Evolutionary conservation across 2,113 vertebrate species (phyloP).

Genomic region (Coryphaenoides rupestris): DNA sequence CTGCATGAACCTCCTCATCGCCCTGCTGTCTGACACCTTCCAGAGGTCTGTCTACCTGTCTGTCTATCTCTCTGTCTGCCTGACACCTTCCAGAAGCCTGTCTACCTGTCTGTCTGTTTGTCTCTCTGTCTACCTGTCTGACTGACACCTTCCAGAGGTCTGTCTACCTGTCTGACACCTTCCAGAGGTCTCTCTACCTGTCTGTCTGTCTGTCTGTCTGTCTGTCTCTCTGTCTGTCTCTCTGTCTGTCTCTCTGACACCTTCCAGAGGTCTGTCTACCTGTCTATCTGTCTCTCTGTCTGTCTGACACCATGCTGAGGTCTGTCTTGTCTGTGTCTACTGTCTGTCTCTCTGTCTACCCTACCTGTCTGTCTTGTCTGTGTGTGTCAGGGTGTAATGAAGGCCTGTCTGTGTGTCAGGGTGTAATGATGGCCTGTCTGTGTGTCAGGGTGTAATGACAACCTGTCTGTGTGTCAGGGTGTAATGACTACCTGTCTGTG

Average conservation of each 20-base stretch:
- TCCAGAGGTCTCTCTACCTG: too few species aligned
- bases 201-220: too few species aligned
- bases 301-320: too few species aligned
- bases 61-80: constrained; percentile 30
- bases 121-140: not conserved
- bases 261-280: too few species aligned
- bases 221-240: too few species aligned
- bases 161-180: constrained; percentile 2
- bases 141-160: constrained; percentile 46
- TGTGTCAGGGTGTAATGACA: not conserved
- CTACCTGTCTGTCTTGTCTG: constrained; percentile 53
- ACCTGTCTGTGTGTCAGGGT: not conserved
- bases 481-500: not conserved
- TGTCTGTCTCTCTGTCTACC: too few species aligned
- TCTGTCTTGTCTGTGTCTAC: too few species aligned
- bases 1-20: constrained; percentile 67
- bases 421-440: not conserved
- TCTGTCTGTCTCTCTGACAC: too few species aligned
- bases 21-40: constrained; percentile 67
- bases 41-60: constrained; percentile 50
- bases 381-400: constrained; percentile 67
- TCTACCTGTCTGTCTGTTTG: not conserved
- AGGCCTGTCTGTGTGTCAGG: not conserved
- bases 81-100: constrained; percentile 68
- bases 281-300: too few species aligned